Evolutionary conservation across 2,797 vertebrate species (phyloP), one percentile per base, ranked within the genome.

Genomic region (Aulostomus chinensis): DNA sequence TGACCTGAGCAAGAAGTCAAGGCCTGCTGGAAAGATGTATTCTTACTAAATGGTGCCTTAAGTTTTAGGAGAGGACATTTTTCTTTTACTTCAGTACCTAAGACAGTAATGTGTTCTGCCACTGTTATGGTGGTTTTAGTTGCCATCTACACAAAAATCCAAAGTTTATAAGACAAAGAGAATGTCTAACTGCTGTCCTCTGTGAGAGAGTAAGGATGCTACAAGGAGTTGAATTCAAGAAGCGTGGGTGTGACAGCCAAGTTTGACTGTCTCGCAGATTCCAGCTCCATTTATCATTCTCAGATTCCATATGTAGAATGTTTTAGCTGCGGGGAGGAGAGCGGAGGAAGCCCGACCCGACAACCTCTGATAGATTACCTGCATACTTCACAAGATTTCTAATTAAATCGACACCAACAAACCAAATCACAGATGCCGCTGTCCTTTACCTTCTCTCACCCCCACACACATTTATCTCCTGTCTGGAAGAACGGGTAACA

Each of bases 271-370:
- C 53, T 68, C 56, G 56, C 56, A 48, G 29, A 54, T 62, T 77
- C 68, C 57, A 76, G 48, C 47, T 47, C 37, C 66, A 76, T 84
- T 60, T 20, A 70, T 81, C 78, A 78, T 65, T 34, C 66, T 70
- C 55, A 68, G 66, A 71, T 76, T 80, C 59, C 73, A 61, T 17
- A 41, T 30, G 64, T 37, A 59, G 52, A 62, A 35, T 36, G 40
- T 62, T 59, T 52, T 56, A 7, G 54, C 53, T 52, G 36, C 28
- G 7, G 63, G 68, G 53, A 75, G 52, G 48, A 54, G 68, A 39
- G 15, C 11, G 24, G 35, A 42, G 51, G 58, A 49, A 38, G 41
- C 26, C 30, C 1, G 22, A 8, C 21, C 21, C 4, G 37, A 64
- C 76, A 67, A 52, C 15, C n/a, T 25, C 58, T 76, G 74, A 82